phyloP scores from a whole-genome alignment of 2,888 invertebrate species.

The Xestia rhomboidea region DNA sequence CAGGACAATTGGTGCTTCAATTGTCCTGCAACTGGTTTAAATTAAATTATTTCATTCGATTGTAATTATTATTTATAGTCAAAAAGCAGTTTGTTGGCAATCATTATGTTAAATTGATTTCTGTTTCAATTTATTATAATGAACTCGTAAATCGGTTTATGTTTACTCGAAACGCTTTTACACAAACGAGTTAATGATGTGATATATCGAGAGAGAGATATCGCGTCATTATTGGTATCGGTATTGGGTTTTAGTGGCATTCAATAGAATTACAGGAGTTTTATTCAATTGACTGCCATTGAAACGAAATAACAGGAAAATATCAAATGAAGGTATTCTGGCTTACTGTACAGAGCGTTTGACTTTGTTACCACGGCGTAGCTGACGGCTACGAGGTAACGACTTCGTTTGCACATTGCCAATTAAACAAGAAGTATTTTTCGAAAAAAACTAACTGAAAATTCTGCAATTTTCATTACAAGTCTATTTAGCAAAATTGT shows the following conservation, averaged over 20 bases:
- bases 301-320: neutral
- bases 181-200: neutral
- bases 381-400: neutral
- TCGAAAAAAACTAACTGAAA: neutral
- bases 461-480: neutral
- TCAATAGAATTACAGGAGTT: no score
- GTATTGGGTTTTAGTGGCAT: no score
- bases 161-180: neutral
- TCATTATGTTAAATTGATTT: neutral
- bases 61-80: no score
- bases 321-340: neutral
- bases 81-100: neutral
- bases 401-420: neutral
- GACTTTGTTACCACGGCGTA: conserved; percentile 1
- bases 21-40: no score
- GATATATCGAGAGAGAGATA: no score
- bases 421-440: neutral
- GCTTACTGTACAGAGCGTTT: neutral
- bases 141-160: neutral
- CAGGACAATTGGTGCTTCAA: no score
- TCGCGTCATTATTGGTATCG: no score
- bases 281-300: neutral
- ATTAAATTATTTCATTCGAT: neutral
- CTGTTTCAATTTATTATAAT: conserved; percentile 4
- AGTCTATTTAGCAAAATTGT: neutral